Conservation (phyloP, 2,113 vertebrate species). For the Delphinapterus leucas region DNA sequence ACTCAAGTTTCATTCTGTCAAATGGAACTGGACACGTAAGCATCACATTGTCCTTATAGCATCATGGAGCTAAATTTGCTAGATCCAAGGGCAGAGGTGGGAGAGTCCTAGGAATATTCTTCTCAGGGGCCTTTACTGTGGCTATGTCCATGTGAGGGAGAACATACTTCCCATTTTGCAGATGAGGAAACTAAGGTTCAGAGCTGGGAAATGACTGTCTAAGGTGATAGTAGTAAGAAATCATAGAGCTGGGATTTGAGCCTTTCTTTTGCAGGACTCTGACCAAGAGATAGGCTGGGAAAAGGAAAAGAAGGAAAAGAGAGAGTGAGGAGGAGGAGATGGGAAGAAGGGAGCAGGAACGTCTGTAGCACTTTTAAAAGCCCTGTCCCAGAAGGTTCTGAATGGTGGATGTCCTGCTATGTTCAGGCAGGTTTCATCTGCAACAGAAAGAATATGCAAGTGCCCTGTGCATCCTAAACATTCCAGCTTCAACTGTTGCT, state of each 20-base stretch:
- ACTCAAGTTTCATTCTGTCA: background rate
- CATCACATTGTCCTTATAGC: background rate
- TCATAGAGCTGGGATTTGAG: background rate
- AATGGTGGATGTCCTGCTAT: background rate
- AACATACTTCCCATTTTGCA: background rate
- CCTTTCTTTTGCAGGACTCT: background rate
- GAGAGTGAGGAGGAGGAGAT: background rate
- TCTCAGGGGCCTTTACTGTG: background rate
- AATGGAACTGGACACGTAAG: background rate
- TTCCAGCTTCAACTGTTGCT: background rate
- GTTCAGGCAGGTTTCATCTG: background rate
- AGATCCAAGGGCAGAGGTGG: background rate
- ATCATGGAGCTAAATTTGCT: background rate
- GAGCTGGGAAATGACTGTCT: background rate
- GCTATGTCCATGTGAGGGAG: background rate
- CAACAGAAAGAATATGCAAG: background rate
- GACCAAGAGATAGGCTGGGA: background rate
- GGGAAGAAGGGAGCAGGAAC: background rate
- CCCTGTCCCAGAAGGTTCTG: background rate
- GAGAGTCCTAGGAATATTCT: background rate
- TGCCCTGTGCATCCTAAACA: background rate
- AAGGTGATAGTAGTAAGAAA: background rate
- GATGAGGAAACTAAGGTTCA: background rate
- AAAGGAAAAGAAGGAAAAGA: background rate
- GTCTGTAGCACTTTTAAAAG: background rate